Percentiles rank a stretch among this genome's conserved stretches.
These are phyloP conservation scores for Troides aeacus DNA, from an alignment of 2,888 invertebrate species.

Conservation along the genomic window DNA sequence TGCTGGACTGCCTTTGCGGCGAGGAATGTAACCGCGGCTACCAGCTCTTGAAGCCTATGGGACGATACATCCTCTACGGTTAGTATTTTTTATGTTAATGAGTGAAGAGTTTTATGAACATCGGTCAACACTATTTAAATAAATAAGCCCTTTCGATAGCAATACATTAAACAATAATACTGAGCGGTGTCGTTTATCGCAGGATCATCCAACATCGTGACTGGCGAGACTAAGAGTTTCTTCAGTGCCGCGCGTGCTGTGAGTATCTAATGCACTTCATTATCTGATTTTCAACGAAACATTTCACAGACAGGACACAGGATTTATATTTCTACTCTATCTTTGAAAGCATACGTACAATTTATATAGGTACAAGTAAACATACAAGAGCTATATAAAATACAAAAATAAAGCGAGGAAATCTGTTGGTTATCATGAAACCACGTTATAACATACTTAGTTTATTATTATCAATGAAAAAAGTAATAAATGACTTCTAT, in stretches of 20 bases:
- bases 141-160: not conserved
- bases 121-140: not conserved
- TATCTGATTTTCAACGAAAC: constrained; percentile 42
- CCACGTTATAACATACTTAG: too few relatives aligned
- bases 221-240: constrained; percentile 94
- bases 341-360: not conserved
- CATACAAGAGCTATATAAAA: too few relatives aligned
- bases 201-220: constrained; percentile 92
- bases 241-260: constrained; percentile 94
- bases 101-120: not conserved
- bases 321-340: not conserved
- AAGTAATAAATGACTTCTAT: not conserved
- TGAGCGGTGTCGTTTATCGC: constrained; percentile 47
- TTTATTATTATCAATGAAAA: too few relatives aligned
- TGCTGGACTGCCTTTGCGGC: constrained; percentile 92
- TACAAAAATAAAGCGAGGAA: too few relatives aligned
- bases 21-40: constrained; percentile 94
- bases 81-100: constrained; percentile 38
- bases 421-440: too few relatives aligned
- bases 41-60: constrained; percentile 91
- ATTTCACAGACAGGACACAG: not conserved
- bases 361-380: too few relatives aligned
- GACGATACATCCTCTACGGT: constrained; percentile 92
- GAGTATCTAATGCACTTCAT: constrained; percentile 68
- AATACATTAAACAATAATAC: not conserved